phyloP scores from a whole-genome alignment of 2,113 vertebrate genomes.

The Dissostichus mawsoni region DNA sequence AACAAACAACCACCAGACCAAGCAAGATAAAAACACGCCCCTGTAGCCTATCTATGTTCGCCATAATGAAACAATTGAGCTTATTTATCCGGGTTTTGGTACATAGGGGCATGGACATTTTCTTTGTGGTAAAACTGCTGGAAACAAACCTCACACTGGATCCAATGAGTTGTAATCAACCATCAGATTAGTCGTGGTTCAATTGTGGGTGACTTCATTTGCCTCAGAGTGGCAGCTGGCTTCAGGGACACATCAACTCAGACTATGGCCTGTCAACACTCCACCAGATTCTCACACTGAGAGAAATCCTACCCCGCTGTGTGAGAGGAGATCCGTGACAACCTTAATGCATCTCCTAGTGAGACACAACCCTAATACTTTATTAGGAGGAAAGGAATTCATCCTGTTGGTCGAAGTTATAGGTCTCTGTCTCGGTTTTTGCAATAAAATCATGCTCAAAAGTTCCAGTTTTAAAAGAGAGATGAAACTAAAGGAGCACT shows the following conservation, averaged over 20 bases:
- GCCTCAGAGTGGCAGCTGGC: conserved; percentile 75
- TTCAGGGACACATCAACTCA: conserved; percentile 78
- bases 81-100: neutral
- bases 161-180: conserved; percentile 71
- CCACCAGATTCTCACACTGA: conserved; percentile 65
- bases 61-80: conserved; percentile 16
- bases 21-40: neutral
- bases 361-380: conserved; percentile 9
- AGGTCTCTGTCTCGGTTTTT: neutral
- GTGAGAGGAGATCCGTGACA: conserved; percentile 28
- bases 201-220: conserved; percentile 74
- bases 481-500: conserved; percentile 3
- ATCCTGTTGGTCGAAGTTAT: neutral
- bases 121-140: conserved; percentile 10
- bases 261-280: conserved; percentile 75
- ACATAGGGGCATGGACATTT: conserved; percentile 18
- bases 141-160: conserved; percentile 22
- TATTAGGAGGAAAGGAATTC: conserved; percentile 6
- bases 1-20: conserved; percentile 6
- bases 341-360: conserved; percentile 30
- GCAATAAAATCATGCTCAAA: neutral
- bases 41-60: conserved; percentile 2
- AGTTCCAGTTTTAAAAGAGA: neutral
- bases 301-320: conserved; percentile 64
- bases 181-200: conserved; percentile 74